Base-by-base conservation (phyloP, 2,888 invertebrate genomes). In the Cryptophagus acutangulus region DNA sequence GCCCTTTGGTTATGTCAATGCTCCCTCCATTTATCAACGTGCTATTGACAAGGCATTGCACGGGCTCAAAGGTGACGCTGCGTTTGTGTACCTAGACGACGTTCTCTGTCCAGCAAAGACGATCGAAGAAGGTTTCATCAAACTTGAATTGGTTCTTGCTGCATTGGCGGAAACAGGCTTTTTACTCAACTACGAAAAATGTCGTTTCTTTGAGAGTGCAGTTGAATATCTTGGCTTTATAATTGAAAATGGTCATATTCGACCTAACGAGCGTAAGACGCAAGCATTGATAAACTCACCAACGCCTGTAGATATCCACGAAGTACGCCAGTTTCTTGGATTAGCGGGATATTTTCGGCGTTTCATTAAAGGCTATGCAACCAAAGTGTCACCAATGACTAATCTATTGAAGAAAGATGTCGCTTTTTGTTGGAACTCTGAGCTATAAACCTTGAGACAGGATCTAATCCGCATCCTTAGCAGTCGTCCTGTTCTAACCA, bases 151-250 rank as follows among this genome's bases (percentile, higher is more conserved):
- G 31, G 54, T 55, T 3, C 20, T 55, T 18, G 24, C 40, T 25
- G 49, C 48, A 12, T 40, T 55, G 26, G 16, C 44, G 2, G 24
- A 6, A 1, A 33, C 28, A 6, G 51, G 47, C 20, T 53, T 55
- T 39, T 1, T 29, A 8, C 31, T 52, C 16, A 52, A 46, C 25
- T 41, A 29, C 14, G 36, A 46, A 39, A 54, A 54, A 36, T 51
- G 46, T 38, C 28, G 1, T 10, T 52, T 52, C n/a, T 48, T 55
- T 9, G 17, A 15, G 12, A 30, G n/a, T 12, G 25, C 42, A 29
- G 47, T 43, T 12, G 50, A 54, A 41, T 54, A 55, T 41, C 36
- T 55, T 12, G 53, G 52, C 12, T 37, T 44, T 13, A 33, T 48
- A 5, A 9, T 55, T 9, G 38, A 40, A 17, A 37, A 43, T 13